Evolutionary conservation across 2,888 invertebrate genomes (phyloP).

Genomic region (Phyto melanocephala): DNA sequence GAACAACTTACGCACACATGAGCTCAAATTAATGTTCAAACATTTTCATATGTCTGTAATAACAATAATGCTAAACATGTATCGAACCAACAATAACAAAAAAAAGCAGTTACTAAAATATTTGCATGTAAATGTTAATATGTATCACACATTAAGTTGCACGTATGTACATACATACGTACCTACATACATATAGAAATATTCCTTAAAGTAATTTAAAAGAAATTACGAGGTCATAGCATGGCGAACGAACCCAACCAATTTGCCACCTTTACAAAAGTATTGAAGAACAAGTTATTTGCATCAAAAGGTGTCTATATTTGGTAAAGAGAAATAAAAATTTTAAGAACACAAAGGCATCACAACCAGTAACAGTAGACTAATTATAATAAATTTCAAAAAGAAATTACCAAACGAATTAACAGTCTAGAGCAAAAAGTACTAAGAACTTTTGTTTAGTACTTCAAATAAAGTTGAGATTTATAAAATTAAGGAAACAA

Average conservation of each 20-base stretch:
- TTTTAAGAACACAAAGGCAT: not conserved
- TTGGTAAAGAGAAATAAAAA: not conserved
- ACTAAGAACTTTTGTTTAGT: not conserved
- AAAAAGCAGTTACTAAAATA: not conserved
- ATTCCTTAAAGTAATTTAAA: slow-evolving; percentile 37
- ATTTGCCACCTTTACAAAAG: not conserved
- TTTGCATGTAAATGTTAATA: not conserved
- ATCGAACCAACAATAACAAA: too few species aligned
- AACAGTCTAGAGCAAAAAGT: not conserved
- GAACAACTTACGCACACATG: slow-evolving; percentile 60
- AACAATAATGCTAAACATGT: not conserved
- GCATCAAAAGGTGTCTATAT: not conserved
- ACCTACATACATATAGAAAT: not conserved
- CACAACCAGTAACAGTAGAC: not conserved
- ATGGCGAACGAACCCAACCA: not conserved
- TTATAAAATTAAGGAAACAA: not conserved
- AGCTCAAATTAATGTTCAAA: slow-evolving; percentile 35
- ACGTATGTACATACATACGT: not conserved
- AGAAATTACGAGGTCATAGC: slow-evolving; percentile 29
- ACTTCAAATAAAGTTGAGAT: not conserved
- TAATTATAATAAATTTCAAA: slow-evolving; percentile 50
- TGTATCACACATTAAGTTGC: not conserved
- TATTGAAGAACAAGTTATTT: not conserved
- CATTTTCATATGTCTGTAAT: not conserved
- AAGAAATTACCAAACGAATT: slow-evolving; percentile 16